phyloP scores from a whole-genome alignment of 2,888 invertebrate species.

The Hipparchia sbordonii region DNA sequence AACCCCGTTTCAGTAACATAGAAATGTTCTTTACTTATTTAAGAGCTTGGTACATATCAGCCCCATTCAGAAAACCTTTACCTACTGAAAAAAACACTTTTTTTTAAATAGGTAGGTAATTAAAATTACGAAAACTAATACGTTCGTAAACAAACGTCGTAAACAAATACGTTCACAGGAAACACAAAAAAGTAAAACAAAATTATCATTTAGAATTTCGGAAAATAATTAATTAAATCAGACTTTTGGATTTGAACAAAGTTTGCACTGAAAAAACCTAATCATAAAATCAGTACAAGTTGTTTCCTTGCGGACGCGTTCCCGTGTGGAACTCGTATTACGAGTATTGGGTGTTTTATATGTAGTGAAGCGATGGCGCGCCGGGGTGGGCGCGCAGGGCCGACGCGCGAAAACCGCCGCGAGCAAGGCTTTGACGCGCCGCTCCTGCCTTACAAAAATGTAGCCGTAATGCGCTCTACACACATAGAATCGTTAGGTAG shows the following conservation, averaged over 20 bases:
- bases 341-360: slow-evolving; percentile 31
- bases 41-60: no score
- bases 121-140: no score
- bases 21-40: no score
- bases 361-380: slow-evolving; percentile 1
- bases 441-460: slow-evolving; percentile 15
- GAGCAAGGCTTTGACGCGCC: slow-evolving; percentile 41
- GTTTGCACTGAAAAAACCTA: neutral
- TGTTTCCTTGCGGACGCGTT: slow-evolving; percentile 2
- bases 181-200: no score
- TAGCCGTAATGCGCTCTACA: slow-evolving; percentile 17
- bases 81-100: no score
- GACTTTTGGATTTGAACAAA: neutral
- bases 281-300: slow-evolving; percentile 15
- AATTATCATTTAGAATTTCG: no score
- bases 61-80: no score
- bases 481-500: neutral
- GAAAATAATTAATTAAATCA: no score
- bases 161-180: no score
- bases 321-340: slow-evolving; percentile 28
- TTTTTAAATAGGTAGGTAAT: no score
- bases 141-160: no score
- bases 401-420: slow-evolving; percentile 39
- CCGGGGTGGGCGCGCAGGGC: slow-evolving; percentile 29
- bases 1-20: no score